Percentiles rank a stretch among this genome's conserved stretches.
Evolutionary conservation across 2,113 vertebrate species (phyloP).

Genomic region (Crocuta crocuta): DNA sequence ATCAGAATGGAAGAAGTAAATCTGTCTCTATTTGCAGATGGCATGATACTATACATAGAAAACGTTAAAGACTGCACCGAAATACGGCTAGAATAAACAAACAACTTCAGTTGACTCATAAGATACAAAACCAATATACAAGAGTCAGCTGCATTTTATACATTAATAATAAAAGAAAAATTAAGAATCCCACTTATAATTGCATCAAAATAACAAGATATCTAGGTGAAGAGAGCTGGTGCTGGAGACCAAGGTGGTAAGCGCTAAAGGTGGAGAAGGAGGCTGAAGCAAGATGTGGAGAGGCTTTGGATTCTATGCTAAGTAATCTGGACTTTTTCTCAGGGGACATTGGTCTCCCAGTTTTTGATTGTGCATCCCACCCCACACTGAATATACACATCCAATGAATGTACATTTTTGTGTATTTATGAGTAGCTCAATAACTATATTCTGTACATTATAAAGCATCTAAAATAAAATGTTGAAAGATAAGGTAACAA

Average conservation of each 20-base stretch:
- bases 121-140: background rate
- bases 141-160: background rate
- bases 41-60: background rate
- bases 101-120: background rate
- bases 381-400: background rate
- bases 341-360: background rate
- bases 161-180: background rate
- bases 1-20: background rate
- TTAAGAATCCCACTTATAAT: background rate
- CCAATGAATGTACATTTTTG: background rate
- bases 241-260: background rate
- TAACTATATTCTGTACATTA: background rate
- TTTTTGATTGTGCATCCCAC: background rate
- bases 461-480: background rate
- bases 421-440: background rate
- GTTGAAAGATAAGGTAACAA: background rate
- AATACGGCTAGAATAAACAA: background rate
- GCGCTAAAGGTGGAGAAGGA: background rate
- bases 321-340: background rate
- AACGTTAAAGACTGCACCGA: background rate
- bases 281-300: background rate
- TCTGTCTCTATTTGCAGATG: background rate
- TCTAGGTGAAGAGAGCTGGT: too few species aligned
- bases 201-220: background rate
- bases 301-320: background rate